These are phyloP conservation scores for Drosophila villosipedis DNA, from an alignment of 2,888 invertebrate genomes.

Conservation along the genomic window DNA sequence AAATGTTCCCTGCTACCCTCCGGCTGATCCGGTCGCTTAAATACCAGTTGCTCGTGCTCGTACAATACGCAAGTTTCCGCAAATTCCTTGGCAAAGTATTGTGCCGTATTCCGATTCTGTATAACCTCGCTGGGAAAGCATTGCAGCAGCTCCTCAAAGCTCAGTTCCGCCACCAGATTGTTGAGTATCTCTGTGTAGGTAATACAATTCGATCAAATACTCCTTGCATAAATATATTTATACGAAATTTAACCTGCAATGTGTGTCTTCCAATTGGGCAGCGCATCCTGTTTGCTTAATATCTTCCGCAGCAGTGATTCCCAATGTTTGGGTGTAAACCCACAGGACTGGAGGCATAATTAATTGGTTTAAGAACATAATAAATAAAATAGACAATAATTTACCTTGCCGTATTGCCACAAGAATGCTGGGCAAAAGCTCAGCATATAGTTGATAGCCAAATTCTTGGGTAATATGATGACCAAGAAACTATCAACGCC, in stretches of 20 bases:
- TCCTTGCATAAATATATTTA: background rate
- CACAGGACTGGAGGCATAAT: constrained; percentile 75
- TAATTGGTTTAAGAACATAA: background rate
- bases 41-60: constrained; percentile 73
- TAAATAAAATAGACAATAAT: background rate
- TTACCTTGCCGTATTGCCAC: constrained; percentile 89
- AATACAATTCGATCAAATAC: background rate
- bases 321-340: constrained; percentile 84
- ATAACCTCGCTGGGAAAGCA: constrained; percentile 84
- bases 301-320: constrained; percentile 84
- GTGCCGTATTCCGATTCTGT: constrained; percentile 76
- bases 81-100: constrained; percentile 77
- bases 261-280: constrained; percentile 82
- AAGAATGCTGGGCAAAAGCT: constrained; percentile 88
- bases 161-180: constrained; percentile 81
- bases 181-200: constrained; percentile 79
- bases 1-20: constrained; percentile 68
- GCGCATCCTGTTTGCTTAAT: constrained; percentile 79
- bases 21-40: constrained; percentile 51
- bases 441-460: constrained; percentile 87
- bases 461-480: constrained; percentile 86
- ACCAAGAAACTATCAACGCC: constrained; percentile 87
- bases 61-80: constrained; percentile 73
- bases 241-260: constrained; percentile 70
- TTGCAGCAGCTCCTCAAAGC: constrained; percentile 83